phyloP scores from a whole-genome alignment of 2,113 vertebrate species.

The Crotalus horridus region DNA sequence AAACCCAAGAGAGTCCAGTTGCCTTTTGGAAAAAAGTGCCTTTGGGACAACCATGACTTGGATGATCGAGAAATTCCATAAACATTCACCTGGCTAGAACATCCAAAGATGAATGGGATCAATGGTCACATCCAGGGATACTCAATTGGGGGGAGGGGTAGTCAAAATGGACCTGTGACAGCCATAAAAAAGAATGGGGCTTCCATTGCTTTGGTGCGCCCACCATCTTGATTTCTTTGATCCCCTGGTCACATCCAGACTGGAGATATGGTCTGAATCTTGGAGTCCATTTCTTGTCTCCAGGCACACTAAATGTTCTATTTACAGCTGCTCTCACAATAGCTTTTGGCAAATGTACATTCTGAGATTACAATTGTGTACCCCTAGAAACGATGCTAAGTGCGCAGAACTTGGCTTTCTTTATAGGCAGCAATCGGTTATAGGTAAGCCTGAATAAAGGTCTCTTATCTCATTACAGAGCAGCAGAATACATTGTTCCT shows the following conservation, averaged over 20 bases:
- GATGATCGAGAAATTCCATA: not conserved
- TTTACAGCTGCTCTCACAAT: conserved; percentile 59
- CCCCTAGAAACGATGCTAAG: conserved; percentile 63
- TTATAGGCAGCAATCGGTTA: conserved; percentile 56
- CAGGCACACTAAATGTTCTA: conserved; percentile 57
- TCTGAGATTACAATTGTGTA: conserved; percentile 63
- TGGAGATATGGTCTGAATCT: conserved; percentile 49
- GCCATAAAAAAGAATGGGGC: not conserved
- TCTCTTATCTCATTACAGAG: conserved; percentile 41
- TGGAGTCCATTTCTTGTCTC: conserved; percentile 60
- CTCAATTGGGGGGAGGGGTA: not conserved
- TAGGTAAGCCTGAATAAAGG: conserved; percentile 55
- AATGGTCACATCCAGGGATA: conserved; percentile 48
- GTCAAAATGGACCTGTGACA: not conserved
- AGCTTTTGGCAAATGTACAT: conserved; percentile 50
- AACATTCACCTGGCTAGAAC: conserved; percentile 25
- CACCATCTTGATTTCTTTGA: not conserved
- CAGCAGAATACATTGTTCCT: conserved; percentile 3
- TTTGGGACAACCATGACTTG: not conserved
- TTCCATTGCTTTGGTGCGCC: not conserved
- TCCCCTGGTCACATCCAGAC: conserved; percentile 47
- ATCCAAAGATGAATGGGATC: conserved; percentile 51
- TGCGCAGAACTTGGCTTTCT: conserved; percentile 56
- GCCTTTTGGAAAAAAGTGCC: not conserved
- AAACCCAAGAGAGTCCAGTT: not conserved